A percentile compares a stretch with the other conserved stretches of the same genome.
phyloP scores from a whole-genome alignment of 2,888 invertebrate genomes.

The Gasteruption jaculator region DNA sequence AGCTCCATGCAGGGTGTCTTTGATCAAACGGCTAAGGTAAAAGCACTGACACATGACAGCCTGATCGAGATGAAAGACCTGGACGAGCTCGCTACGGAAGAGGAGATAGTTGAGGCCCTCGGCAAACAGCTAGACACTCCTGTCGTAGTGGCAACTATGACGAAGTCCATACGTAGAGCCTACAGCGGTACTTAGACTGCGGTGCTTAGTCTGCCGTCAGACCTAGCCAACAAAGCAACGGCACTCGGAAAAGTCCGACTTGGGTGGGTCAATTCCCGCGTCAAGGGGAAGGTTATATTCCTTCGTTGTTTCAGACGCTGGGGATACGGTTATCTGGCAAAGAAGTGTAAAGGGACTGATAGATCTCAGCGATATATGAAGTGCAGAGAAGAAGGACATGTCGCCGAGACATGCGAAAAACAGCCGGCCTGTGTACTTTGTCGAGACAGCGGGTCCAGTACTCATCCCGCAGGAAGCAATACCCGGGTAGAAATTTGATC shows the following conservation, averaged over 20 bases:
- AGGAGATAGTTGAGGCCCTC: constrained; percentile 11
- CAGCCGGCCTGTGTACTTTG: too few relatives aligned
- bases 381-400: too few relatives aligned
- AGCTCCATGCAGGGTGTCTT: too few relatives aligned
- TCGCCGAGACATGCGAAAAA: too few relatives aligned
- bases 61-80: constrained; percentile 15
- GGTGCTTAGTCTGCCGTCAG: constrained; percentile 6
- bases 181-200: constrained; percentile 16
- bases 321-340: constrained; percentile 3
- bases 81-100: constrained; percentile 13
- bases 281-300: constrained; percentile 8
- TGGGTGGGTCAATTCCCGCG: constrained; percentile 13
- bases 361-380: too few relatives aligned
- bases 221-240: constrained; percentile 1
- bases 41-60: constrained; percentile 5
- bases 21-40: constrained; percentile 12
- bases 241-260: constrained; percentile 8
- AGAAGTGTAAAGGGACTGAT: background rate
- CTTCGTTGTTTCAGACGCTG: constrained; percentile 7
- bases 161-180: constrained; percentile 10
- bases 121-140: background rate
- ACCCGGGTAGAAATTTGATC: too few relatives aligned
- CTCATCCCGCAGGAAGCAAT: too few relatives aligned
- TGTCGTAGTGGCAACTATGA: background rate
- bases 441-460: too few relatives aligned